A percentile compares a stretch with the other conserved stretches of the same genome.
Evolutionary conservation across 2,797 vertebrate genomes (phyloP).

Genomic region (Pseudochirops corinnae): DNA sequence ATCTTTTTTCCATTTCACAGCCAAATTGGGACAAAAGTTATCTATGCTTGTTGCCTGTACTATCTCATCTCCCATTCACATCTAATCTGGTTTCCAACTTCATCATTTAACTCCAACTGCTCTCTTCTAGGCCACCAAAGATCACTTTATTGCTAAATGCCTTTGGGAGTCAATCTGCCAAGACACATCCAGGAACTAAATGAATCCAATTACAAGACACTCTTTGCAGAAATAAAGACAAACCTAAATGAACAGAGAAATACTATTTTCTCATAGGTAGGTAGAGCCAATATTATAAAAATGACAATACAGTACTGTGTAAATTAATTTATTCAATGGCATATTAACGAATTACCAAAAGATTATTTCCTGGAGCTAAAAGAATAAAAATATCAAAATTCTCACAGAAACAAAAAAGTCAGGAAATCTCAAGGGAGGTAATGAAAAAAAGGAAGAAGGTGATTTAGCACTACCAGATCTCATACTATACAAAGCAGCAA

Average conservation of each 20-base stretch:
- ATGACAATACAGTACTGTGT: neutral
- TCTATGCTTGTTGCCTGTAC: neutral
- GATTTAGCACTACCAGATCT: too few relatives aligned
- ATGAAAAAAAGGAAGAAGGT: neutral
- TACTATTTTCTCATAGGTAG: neutral
- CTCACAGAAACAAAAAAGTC: neutral
- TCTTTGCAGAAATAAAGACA: too few relatives aligned
- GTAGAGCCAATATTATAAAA: neutral
- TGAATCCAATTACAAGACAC: neutral
- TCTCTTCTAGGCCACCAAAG: neutral
- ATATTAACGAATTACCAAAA: neutral
- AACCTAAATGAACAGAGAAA: too few relatives aligned
- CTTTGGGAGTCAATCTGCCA: neutral
- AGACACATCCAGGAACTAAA: too few relatives aligned
- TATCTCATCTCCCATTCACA: neutral
- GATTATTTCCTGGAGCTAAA: neutral
- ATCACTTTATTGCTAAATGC: neutral
- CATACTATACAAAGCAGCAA: too few relatives aligned
- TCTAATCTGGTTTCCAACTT: neutral
- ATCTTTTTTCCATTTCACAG: neutral
- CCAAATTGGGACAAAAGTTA: neutral
- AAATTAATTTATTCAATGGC: neutral
- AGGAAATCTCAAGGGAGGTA: neutral
- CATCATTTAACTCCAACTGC: neutral
- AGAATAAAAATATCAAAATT: neutral